Evolutionary conservation across 37 sponge, comb jelly and placozoan species (phyloP).

Genomic region (Beroe ovata): DNA sequence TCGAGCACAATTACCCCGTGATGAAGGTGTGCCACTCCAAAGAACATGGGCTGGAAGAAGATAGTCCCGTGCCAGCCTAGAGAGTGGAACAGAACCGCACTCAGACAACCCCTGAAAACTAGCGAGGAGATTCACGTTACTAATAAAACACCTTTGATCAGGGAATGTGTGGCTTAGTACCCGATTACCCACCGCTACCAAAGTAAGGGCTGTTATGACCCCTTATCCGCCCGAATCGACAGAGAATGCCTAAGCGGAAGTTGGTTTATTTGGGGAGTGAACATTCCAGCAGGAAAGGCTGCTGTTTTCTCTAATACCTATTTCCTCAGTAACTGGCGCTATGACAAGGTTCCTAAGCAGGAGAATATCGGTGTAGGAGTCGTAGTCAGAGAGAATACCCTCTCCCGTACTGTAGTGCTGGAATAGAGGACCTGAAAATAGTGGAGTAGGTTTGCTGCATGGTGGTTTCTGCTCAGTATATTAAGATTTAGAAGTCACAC

Average conservation of each 20-base stretch:
- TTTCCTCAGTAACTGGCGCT: slow-evolving; percentile 88
- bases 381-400: neutral
- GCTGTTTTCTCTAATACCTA: slow-evolving; percentile 32
- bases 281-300: too few relatives aligned
- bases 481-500: too few relatives aligned
- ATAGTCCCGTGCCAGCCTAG: slow-evolving; percentile 70
- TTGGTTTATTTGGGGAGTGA: too few relatives aligned
- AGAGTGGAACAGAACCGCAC: slow-evolving; percentile 75
- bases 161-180: too few relatives aligned
- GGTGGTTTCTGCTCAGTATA: too few relatives aligned
- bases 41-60: slow-evolving; percentile 78
- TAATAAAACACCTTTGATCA: too few relatives aligned
- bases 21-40: slow-evolving; percentile 89
- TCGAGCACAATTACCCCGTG: too few relatives aligned
- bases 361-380: slow-evolving; percentile 56
- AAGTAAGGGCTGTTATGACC: neutral
- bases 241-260: too few relatives aligned
- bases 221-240: too few relatives aligned
- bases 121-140: too few relatives aligned
- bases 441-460: too few relatives aligned
- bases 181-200: too few relatives aligned
- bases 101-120: slow-evolving; percentile 85
- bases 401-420: neutral
- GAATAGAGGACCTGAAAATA: slow-evolving; percentile 22
- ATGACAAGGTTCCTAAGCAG: slow-evolving; percentile 76